Evolutionary conservation across 2,888 invertebrate species (phyloP).

Genomic region (Cerceris ruficornis): DNA sequence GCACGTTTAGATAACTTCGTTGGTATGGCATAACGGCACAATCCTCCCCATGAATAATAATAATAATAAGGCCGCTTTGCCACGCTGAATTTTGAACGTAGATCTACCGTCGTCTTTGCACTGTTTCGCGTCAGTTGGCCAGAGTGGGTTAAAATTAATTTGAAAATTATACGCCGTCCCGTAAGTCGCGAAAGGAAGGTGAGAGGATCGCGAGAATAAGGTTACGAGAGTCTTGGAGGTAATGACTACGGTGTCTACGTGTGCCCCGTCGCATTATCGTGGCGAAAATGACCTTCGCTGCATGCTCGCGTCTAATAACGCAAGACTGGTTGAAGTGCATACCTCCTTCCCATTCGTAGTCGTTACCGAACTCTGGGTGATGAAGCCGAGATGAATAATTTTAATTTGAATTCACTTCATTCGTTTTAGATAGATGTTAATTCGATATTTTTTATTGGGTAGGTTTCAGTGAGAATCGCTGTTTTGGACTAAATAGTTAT

Average conservation of each 20-base stretch:
- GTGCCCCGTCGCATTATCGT: conserved; percentile 34
- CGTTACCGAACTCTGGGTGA: neutral
- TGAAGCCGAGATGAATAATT: neutral
- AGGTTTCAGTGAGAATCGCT: too few species aligned
- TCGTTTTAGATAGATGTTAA: too few species aligned
- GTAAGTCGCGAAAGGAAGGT: conserved; percentile 29
- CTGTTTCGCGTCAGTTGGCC: neutral
- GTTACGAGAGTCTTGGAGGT: conserved; percentile 19
- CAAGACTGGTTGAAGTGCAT: conserved; percentile 22
- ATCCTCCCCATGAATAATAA: conserved; percentile 14
- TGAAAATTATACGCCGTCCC: conserved; percentile 36
- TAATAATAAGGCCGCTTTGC: conserved; percentile 36
- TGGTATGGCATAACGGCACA: conserved; percentile 34
- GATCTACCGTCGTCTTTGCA: conserved; percentile 6
- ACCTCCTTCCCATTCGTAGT: conserved; percentile 16
- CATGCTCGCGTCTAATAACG: conserved; percentile 34
- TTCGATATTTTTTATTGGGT: too few species aligned
- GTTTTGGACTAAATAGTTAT: too few species aligned
- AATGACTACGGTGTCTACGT: conserved; percentile 36
- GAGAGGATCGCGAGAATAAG: conserved; percentile 46
- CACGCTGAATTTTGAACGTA: conserved; percentile 27
- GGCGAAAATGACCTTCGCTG: conserved; percentile 41
- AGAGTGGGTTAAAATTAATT: conserved; percentile 25
- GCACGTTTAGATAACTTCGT: conserved; percentile 22
- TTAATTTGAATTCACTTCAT: too few species aligned